Evolutionary conservation across 2,888 invertebrate genomes (phyloP).

Genomic region (Ecdyonurus torrentis): DNA sequence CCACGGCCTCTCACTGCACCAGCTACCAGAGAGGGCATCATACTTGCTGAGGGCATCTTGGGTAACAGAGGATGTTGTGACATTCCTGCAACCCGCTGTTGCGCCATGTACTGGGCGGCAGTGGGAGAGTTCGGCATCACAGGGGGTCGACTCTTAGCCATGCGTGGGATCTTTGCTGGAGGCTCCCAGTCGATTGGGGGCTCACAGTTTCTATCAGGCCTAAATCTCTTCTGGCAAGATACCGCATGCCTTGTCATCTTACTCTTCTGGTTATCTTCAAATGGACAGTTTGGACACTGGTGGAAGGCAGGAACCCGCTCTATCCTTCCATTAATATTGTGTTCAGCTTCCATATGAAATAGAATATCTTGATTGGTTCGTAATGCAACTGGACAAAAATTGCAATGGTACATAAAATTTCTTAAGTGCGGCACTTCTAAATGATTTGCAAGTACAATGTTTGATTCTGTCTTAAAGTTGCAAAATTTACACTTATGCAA

Average conservation of each 20-base stretch:
- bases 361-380: slow-evolving; percentile 75
- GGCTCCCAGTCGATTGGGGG: slow-evolving; percentile 86
- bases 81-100: slow-evolving; percentile 19
- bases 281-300: slow-evolving; percentile 85
- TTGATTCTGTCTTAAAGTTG: slow-evolving; percentile 76
- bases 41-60: slow-evolving; percentile 17
- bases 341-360: slow-evolving; percentile 82
- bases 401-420: slow-evolving; percentile 56
- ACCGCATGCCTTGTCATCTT: slow-evolving; percentile 75
- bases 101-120: slow-evolving; percentile 8
- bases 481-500: slow-evolving; percentile 76
- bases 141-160: slow-evolving; percentile 26
- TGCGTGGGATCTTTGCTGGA: slow-evolving; percentile 79
- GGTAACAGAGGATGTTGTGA: slow-evolving; percentile 27
- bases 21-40: slow-evolving; percentile 20
- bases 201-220: slow-evolving; percentile 64
- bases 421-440: slow-evolving; percentile 84
- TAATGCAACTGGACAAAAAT: slow-evolving; percentile 65
- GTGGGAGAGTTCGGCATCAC: slow-evolving; percentile 19
- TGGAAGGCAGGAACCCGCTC: slow-evolving; percentile 76
- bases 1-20: slow-evolving; percentile 27
- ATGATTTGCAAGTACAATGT: slow-evolving; percentile 68
- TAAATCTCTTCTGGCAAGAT: slow-evolving; percentile 78
- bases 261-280: slow-evolving; percentile 85
- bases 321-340: slow-evolving; percentile 64